phyloP scores from a whole-genome alignment of 2,888 invertebrate genomes.

The Entomobrya multifasciata region DNA sequence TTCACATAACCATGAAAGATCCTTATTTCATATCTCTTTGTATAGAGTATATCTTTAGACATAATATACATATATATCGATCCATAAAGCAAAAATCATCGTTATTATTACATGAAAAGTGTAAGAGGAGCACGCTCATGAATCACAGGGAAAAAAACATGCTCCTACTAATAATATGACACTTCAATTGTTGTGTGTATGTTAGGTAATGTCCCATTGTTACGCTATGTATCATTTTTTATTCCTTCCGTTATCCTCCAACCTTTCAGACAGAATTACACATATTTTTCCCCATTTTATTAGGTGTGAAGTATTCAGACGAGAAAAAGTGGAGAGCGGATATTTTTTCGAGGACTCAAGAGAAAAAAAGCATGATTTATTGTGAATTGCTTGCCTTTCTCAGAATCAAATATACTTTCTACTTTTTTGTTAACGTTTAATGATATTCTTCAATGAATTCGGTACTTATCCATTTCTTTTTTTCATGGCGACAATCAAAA shows the following conservation, averaged over 20 bases:
- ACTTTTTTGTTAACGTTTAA: no score
- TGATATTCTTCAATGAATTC: no score
- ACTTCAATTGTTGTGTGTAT: conserved; percentile 8
- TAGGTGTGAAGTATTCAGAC: conserved; percentile 1
- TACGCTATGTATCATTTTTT: conserved; percentile 51
- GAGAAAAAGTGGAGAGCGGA: neutral
- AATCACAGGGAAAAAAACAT: conserved; percentile 14
- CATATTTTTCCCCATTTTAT: neutral
- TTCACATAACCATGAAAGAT: no score
- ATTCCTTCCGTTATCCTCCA: conserved; percentile 44
- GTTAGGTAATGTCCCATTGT: conserved; percentile 7
- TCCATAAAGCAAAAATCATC: no score
- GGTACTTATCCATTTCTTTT: no score
- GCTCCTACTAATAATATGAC: conserved; percentile 46
- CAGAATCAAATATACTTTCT: no score
- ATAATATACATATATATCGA: no score
- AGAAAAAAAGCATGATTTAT: conserved; percentile 39
- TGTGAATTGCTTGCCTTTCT: neutral
- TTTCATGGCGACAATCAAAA: no score
- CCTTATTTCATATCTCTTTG: no score
- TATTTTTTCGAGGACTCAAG: neutral
- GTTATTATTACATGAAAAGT: no score
- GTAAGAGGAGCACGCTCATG: no score
- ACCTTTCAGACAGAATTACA: conserved; percentile 39
- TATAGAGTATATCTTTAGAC: no score